A percentile compares a stretch with the other conserved stretches of the same genome.
Evolutionary conservation across 2,888 invertebrate species (phyloP).

Genomic region (Alloscopus bannaensis): DNA sequence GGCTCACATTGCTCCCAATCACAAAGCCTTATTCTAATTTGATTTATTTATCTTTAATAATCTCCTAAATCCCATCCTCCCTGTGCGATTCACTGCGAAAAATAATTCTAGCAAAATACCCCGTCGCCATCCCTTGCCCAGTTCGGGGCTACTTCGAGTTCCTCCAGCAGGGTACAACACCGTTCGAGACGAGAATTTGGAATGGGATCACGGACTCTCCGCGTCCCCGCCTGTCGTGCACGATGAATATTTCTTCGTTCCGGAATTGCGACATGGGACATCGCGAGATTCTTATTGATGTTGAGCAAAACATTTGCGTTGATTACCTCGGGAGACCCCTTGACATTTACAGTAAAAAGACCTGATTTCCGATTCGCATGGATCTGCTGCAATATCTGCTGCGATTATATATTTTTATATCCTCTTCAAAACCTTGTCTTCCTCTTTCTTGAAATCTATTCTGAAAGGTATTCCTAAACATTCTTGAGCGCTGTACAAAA

Average conservation of each 20-base stretch:
- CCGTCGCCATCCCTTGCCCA: conserved; percentile 78
- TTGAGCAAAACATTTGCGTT: conserved; percentile 78
- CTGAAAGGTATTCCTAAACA: too few species aligned
- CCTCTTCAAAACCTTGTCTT: too few species aligned
- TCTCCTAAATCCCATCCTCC: conserved; percentile 1
- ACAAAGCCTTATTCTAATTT: background rate
- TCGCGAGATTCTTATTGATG: conserved; percentile 77
- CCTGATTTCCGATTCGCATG: conserved; percentile 6
- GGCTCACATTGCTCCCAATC: too few species aligned
- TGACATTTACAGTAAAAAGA: conserved; percentile 76
- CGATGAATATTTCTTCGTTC: conserved; percentile 77
- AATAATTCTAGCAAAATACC: conserved; percentile 75
- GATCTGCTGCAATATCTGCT: too few species aligned
- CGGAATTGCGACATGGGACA: conserved; percentile 77
- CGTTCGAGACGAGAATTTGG: conserved; percentile 77
- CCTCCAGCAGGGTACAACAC: conserved; percentile 75
- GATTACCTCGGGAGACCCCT: conserved; percentile 78
- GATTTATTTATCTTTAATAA: background rate
- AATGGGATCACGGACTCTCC: conserved; percentile 78
- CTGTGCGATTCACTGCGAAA: background rate
- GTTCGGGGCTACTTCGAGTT: conserved; percentile 78
- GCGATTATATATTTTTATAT: too few species aligned
- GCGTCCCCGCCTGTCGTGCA: conserved; percentile 77
- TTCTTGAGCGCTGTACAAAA: too few species aligned
- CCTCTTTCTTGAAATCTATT: too few species aligned